Evolutionary conservation across 2,797 vertebrate species (phyloP), one percentile per base, ranked within the genome.

Genomic region (Bradypus variegatus): DNA sequence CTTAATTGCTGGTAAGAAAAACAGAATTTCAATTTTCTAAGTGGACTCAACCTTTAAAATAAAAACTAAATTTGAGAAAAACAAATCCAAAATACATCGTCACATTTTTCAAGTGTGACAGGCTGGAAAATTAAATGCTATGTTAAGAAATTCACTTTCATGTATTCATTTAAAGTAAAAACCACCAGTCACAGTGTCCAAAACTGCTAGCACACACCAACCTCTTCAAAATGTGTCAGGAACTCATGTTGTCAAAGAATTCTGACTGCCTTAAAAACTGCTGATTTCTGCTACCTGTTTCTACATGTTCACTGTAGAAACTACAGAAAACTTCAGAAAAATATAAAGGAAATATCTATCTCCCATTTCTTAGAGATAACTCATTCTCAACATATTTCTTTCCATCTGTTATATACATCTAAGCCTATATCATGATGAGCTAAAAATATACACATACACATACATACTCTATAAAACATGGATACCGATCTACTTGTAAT

Each of bases 131-230:
- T 88, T 90, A 93, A 93, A 77, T 21, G 5, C 16, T 70, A 60
- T 89, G 21, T 33, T 91, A 93, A 88, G 85, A 93, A 93, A 70
- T 36, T 80, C 36, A 92, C 65, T 84, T 84, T 33, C 50, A 73
- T 90, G 93, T 93, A 93, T 62, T 73, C 27, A 86, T 19, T 55
- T 84, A 77, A 92, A 77, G 12, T 82, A 95, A 92, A 93, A 90
- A 15, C 3, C 14, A 93, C 13, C 5, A 38, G 82, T 0, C 69
- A 8, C 60, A 36, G 80, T 45, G 9, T 53, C 15, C 45, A 91
- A 83, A 90, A 83, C 6, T 48, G 6, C 19, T 89, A 93, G 93
- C 85, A 75, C 67, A 92, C 1, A 79, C 27, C 58, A 70, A 82
- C 1, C 13, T 70, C 15, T 92, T 65, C 27, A 91, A 92, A 84